A percentile compares a stretch with the other conserved stretches of the same genome.
phyloP scores from a whole-genome alignment of 2,113 vertebrate species.

The Scomber scombrus region DNA sequence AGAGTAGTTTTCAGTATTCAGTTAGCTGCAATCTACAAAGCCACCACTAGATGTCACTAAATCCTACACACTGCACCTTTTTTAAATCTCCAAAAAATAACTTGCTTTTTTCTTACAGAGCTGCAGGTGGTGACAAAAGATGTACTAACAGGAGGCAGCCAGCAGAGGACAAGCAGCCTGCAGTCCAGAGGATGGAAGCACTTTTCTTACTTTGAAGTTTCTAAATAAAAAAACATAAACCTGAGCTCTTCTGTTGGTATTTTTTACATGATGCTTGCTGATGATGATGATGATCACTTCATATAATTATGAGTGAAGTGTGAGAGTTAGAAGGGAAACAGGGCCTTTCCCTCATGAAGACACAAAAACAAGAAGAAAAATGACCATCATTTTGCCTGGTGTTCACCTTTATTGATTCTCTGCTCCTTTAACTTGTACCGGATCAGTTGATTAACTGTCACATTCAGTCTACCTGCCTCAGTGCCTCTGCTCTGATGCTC shows the following conservation, averaged over 20 bases:
- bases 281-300: background rate
- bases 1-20: too few relatives aligned
- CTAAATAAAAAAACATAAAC: constrained; percentile 47
- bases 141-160: constrained; percentile 37
- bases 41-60: too few relatives aligned
- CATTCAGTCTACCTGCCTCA: background rate
- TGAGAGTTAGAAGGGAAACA: too few relatives aligned
- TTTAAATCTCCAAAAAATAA: background rate
- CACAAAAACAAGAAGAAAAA: background rate
- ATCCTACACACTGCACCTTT: background rate
- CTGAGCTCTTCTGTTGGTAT: background rate
- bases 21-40: too few relatives aligned
- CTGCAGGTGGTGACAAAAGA: constrained; percentile 2
- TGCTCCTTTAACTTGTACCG: too few relatives aligned
- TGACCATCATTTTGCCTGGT: background rate
- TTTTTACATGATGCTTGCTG: background rate
- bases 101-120: background rate
- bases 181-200: constrained; percentile 11
- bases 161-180: constrained; percentile 40
- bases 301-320: background rate
- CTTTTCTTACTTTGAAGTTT: background rate
- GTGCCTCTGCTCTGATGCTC: background rate
- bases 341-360: too few relatives aligned
- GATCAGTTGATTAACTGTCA: background rate
- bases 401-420: too few relatives aligned